Evolutionary conservation across 2,888 invertebrate genomes (phyloP).

Genomic region (Eumerus sabulonum): DNA sequence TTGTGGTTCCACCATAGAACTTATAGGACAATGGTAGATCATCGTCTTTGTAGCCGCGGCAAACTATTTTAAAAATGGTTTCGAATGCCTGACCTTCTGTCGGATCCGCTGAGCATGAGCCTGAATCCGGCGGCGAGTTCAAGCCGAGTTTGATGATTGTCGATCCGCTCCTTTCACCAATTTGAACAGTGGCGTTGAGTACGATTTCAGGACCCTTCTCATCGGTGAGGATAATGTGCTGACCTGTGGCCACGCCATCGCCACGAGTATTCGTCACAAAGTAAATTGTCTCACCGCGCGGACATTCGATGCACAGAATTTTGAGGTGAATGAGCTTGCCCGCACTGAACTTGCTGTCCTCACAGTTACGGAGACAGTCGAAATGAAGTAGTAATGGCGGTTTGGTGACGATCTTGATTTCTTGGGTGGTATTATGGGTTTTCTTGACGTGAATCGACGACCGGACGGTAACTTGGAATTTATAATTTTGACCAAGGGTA

Average conservation of each 20-base stretch:
- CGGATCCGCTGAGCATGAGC: constrained; percentile 64
- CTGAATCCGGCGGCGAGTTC: constrained; percentile 68
- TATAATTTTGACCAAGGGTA: constrained; percentile 43
- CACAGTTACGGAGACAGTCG: constrained; percentile 70
- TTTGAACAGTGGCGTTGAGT: constrained; percentile 17
- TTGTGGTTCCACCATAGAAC: constrained; percentile 52
- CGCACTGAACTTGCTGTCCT: constrained; percentile 46
- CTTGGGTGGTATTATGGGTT: constrained; percentile 43
- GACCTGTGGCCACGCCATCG: background rate
- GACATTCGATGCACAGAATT: constrained; percentile 56
- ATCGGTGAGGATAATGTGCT: constrained; percentile 45
- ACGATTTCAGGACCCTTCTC: constrained; percentile 4
- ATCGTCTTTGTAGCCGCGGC: constrained; percentile 62
- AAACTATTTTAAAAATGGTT: constrained; percentile 69
- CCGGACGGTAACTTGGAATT: constrained; percentile 46
- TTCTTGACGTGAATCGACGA: constrained; percentile 67
- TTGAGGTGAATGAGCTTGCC: constrained; percentile 65
- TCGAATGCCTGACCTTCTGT: constrained; percentile 62
- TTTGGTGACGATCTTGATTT: constrained; percentile 39
- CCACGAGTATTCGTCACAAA: constrained; percentile 40
- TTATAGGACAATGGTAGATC: constrained; percentile 67
- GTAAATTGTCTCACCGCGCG: background rate
- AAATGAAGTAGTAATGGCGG: constrained; percentile 58
- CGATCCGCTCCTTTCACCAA: constrained; percentile 6
- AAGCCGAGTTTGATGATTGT: constrained; percentile 34